Evolutionary conservation across 2,113 vertebrate genomes (phyloP).

Genomic region (Athene cunicularia): DNA sequence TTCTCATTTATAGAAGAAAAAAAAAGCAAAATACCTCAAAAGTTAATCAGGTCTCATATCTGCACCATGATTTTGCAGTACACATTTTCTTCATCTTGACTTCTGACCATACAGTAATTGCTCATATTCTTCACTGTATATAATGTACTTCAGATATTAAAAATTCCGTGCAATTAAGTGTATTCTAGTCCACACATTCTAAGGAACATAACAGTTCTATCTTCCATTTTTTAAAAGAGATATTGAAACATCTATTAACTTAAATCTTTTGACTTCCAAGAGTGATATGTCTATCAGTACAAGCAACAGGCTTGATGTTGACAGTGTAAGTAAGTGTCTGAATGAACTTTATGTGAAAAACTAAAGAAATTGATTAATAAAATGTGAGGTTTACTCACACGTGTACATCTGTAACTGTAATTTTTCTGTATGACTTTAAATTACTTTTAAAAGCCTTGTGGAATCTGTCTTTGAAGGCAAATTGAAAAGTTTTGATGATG

Average conservation of each 20-base stretch:
- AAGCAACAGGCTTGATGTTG: not conserved
- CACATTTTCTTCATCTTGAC: not conserved
- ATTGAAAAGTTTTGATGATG: not conserved
- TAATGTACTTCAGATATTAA: not conserved
- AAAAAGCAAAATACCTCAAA: not conserved
- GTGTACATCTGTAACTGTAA: not conserved
- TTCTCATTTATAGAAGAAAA: not conserved
- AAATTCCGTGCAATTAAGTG: not conserved
- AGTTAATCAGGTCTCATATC: not conserved
- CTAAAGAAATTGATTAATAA: not conserved
- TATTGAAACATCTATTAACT: not conserved
- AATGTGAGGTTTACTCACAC: not conserved
- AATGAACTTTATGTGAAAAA: not conserved
- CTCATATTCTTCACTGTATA: not conserved
- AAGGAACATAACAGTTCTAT: not conserved
- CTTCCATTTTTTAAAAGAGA: not conserved
- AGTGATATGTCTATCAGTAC: not conserved
- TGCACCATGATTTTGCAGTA: not conserved
- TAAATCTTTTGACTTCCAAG: not conserved
- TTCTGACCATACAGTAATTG: not conserved
- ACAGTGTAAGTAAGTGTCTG: not conserved
- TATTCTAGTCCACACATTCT: not conserved
- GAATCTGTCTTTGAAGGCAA: not conserved
- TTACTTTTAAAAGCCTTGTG: not conserved
- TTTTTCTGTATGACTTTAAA: not conserved